Conservation (phyloP, 2,797 vertebrate genomes). For the Macroramphosus scolopax region DNA sequence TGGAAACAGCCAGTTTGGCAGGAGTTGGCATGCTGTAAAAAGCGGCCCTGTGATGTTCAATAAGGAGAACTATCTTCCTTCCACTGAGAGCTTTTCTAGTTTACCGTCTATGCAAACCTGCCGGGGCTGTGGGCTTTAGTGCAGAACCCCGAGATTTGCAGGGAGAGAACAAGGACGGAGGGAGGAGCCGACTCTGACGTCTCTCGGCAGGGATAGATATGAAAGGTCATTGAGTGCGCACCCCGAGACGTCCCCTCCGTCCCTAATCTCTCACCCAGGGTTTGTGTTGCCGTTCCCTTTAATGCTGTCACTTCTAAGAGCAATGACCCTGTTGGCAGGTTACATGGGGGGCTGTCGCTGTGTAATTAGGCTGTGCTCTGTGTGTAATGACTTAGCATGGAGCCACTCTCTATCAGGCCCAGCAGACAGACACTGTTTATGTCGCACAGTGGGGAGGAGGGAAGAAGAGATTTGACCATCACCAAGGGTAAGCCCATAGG, state of each 20-base stretch:
- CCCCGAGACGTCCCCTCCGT: constrained; percentile 22
- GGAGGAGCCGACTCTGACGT: constrained; percentile 9
- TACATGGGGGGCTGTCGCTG: constrained; percentile 80
- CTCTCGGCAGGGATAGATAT: constrained; percentile 17
- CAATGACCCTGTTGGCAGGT: constrained; percentile 85
- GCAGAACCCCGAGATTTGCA: neutral
- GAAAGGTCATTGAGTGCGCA: constrained; percentile 17
- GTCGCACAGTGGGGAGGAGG: constrained; percentile 23
- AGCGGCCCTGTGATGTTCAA: constrained; percentile 62
- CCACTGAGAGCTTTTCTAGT: constrained; percentile 49
- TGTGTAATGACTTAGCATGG: constrained; percentile 71
- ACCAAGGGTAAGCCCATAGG: constrained; percentile 61
- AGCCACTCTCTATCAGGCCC: constrained; percentile 61
- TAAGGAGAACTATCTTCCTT: constrained; percentile 57
- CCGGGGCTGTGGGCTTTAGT: constrained; percentile 11
- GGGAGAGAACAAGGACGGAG: neutral
- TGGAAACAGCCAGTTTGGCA: constrained; percentile 77
- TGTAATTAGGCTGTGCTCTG: constrained; percentile 84
- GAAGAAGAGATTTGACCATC: constrained; percentile 35
- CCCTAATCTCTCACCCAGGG: constrained; percentile 51
- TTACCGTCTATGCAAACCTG: constrained; percentile 40
- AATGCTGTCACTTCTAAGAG: constrained; percentile 75
- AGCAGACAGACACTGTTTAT: constrained; percentile 53
- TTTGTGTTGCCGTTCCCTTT: constrained; percentile 47
- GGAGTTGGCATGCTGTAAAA: constrained; percentile 67